Evolutionary conservation across 2,113 vertebrate species (phyloP), one percentile per base, ranked within the genome.

Genomic region (Tachysurus fulvidraco): DNA sequence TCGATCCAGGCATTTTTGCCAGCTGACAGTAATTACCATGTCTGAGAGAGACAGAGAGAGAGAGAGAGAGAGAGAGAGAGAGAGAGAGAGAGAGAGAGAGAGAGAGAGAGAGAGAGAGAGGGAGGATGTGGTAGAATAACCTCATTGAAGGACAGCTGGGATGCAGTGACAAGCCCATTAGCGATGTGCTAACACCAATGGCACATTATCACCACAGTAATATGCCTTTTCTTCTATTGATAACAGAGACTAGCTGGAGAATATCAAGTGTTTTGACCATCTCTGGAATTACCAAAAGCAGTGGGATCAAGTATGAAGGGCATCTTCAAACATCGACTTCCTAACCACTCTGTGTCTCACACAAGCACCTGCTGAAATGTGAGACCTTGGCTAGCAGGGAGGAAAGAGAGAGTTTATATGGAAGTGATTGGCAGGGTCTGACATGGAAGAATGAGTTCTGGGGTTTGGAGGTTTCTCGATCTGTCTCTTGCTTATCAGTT

Each of bases 401-500:
- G 76, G 78, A 79, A 62, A 86, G 67, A 25, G 52, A 25, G 79
- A 54, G 25, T 85, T 74, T 52, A 30, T 7, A 82, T 90, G 55
- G 86, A 23, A 36, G 59, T 85, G 88, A 90, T 71, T 91, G 91
- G 85, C 87, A 86, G 46, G 50, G 36, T 41, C 85, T 81, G 86
- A 85, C 85, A 83, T 74, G 67, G 71, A 69, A 83, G 85, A 83
- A 91, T 87, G 85, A 91, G 87, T 80, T 14, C 13, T 81, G 88
- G 84, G 84, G 64, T 86, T 91, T 84, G 77, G 89, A 89, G 90
- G 76, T 81, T 84, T 84, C 44, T 62, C 62, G 85, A 88, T 62
- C 85, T 87, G 85, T 91, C 89, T 87, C 88, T 65, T 23, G 28
- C 85, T 87, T 60, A 84, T 92, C 90, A 85, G 82, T 88, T 76